A percentile compares a stretch with the other conserved stretches of the same genome.
Conservation (phyloP, 2,888 invertebrate species). For the Stenoptilia bipunctidactyla region DNA sequence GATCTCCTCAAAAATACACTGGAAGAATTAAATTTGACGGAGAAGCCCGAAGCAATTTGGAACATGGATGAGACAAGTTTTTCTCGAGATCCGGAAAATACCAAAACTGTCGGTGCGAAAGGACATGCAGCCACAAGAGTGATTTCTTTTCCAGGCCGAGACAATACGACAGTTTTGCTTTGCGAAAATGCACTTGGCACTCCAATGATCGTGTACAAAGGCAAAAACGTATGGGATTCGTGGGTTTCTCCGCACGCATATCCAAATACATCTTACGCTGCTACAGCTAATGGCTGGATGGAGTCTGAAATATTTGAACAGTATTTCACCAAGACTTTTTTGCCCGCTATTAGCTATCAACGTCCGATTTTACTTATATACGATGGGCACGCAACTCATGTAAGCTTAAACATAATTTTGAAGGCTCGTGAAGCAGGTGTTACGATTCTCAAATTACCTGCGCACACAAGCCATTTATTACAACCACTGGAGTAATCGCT, state of each 20-base stretch:
- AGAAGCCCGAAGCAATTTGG: slow-evolving; percentile 8
- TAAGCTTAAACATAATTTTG: slow-evolving; percentile 7
- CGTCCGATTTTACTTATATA: slow-evolving; percentile 7
- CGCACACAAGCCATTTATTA: slow-evolving; percentile 9
- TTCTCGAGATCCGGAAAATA: slow-evolving; percentile 5
- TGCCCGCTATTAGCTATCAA: slow-evolving; percentile 1
- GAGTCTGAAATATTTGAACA: slow-evolving; percentile 5
- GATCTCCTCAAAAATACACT: slow-evolving; percentile 9
- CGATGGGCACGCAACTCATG: slow-evolving; percentile 11
- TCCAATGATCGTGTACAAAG: slow-evolving; percentile 9
- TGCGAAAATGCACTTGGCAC: slow-evolving; percentile 6
- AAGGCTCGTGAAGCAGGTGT: slow-evolving; percentile 5
- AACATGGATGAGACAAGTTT: slow-evolving; percentile 9
- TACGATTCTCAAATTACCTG: slow-evolving; percentile 9
- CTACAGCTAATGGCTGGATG: slow-evolving; percentile 7
- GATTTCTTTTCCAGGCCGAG: slow-evolving; percentile 8
- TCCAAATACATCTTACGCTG: slow-evolving; percentile 8
- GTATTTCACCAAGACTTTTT: slow-evolving; percentile 15
- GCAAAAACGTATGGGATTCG: slow-evolving; percentile 20
- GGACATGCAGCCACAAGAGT: slow-evolving; percentile 8
- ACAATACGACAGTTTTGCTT: slow-evolving; percentile 10
- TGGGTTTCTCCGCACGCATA: slow-evolving; percentile 5
- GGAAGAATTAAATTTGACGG: slow-evolving; percentile 6
- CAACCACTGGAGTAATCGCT: slow-evolving; percentile 8
- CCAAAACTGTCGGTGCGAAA: slow-evolving; percentile 7